Base-by-base conservation (phyloP, 2,888 invertebrate genomes). In the Scotopteryx bipunctaria region DNA sequence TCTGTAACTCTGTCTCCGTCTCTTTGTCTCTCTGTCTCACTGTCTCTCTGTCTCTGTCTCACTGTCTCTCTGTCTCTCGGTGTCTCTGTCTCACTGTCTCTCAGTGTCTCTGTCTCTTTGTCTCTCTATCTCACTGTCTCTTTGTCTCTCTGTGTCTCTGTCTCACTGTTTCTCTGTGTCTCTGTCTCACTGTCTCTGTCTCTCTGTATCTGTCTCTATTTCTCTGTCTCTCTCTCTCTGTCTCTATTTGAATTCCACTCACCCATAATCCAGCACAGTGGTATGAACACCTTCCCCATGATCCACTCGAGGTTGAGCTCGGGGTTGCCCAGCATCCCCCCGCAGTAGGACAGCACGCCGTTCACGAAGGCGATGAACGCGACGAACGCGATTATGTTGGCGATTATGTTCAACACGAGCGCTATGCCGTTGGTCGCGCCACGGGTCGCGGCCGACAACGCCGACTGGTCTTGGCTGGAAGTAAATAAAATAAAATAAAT, bases 321-420 rank as follows among this genome's bases (percentile, higher is more conserved):
- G 0, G 91, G 90, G 55, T 91, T 76, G 25, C 98, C 98, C 6
- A 98, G 93, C 52, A 98, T 79, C 0, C 84, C 88, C 0, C 97
- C 98, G 44, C 95, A 86, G 95, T 97, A 99, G 1, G 92, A 92
- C 4, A 98, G 85, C 0, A 96, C 70, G 0, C 94, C 94, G 81
- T 99, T 97, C 0, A 97, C 63, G 73, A 99, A 97, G 1, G 96
- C 93, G 2, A 99, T 91, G 57, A 97, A 93, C 0, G 98, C 94
- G 0, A 99, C 93, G 72, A 98, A 98, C 0, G 98, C 98, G 0
- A 99, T 94, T 8, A 99, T 91, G 69, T 98, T 98, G 5, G 98
- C 97, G 3, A 96, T 92, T 55, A 99, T 97, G 62, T 97, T 97
- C 5, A 96, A 90, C 5, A 98, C 93, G 1, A 99, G 91, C 0